These are phyloP conservation scores for Euura lappo DNA, from an alignment of 1,140 invertebrate genomes.

Conservation along the genomic window DNA sequence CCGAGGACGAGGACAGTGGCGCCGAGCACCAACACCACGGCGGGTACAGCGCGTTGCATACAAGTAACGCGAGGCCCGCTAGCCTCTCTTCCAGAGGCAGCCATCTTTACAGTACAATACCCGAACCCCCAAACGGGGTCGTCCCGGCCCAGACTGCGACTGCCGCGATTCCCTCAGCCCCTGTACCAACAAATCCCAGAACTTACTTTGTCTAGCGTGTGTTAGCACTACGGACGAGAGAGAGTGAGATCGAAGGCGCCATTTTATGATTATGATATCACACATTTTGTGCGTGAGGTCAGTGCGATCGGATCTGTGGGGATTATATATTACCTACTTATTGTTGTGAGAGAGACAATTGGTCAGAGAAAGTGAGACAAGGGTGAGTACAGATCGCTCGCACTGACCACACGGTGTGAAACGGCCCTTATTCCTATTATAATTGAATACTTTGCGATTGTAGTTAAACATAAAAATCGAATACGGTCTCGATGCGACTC, in stretches of 20 bases:
- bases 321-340: background rate
- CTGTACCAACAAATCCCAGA: conserved; percentile 50
- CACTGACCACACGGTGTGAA: background rate
- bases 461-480: background rate
- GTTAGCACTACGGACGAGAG: background rate
- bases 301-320: background rate
- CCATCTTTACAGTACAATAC: conserved; percentile 65
- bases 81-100: conserved; percentile 56
- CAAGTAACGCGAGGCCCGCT: conserved; percentile 45
- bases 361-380: background rate
- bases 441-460: background rate
- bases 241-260: background rate
- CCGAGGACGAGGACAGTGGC: conserved; percentile 66
- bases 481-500: background rate
- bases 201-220: conserved; percentile 57
- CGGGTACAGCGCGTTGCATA: conserved; percentile 51
- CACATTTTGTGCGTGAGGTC: background rate
- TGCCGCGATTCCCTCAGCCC: conserved; percentile 34
- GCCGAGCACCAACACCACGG: conserved; percentile 60
- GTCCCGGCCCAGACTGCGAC: conserved; percentile 36
- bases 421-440: background rate
- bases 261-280: background rate
- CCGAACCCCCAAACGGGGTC: conserved; percentile 52
- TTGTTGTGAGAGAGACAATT: background rate
- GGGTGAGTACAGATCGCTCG: background rate